phyloP scores from a whole-genome alignment of 1,140 invertebrate genomes.

The Bombus waltoni region DNA sequence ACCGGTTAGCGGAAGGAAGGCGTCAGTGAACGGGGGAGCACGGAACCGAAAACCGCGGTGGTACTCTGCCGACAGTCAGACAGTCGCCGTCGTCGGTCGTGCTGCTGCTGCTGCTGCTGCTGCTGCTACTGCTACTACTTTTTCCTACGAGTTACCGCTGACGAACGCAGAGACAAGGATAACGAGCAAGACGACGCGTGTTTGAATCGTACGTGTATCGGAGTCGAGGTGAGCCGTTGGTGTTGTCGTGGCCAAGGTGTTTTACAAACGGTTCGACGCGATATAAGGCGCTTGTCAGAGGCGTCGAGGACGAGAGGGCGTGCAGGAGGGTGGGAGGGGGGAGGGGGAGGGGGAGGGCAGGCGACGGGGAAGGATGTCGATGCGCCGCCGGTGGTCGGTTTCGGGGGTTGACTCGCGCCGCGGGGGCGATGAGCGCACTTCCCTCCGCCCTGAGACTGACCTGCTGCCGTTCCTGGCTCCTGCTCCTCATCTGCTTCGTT shows the following conservation, averaged over 20 bases:
- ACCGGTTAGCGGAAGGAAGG: constrained; percentile 48
- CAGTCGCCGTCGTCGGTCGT: background rate
- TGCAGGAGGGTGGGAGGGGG: constrained; percentile 58
- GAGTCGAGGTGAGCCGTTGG: background rate
- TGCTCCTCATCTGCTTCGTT: constrained; percentile 73
- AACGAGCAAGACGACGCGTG: background rate
- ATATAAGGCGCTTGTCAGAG: constrained; percentile 37
- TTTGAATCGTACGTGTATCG: background rate
- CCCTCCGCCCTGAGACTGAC: constrained; percentile 80
- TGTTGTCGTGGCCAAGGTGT: background rate
- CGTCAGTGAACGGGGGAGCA: constrained; percentile 63
- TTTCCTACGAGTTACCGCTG: background rate
- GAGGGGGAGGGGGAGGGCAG: constrained; percentile 56
- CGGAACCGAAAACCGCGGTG: constrained; percentile 44
- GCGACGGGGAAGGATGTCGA: constrained; percentile 79
- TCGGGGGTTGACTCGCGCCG: constrained; percentile 82
- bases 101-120: background rate
- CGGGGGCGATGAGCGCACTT: constrained; percentile 82
- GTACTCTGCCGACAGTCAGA: too few relatives aligned
- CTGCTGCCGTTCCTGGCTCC: constrained; percentile 77
- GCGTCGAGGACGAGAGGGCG: constrained; percentile 50
- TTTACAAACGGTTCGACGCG: constrained; percentile 16
- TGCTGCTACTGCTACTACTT: background rate
- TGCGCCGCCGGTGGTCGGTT: constrained; percentile 81
- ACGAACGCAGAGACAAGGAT: background rate